Percentiles rank a stretch among this genome's conserved stretches.
These are phyloP conservation scores for Bufo bufo DNA, from an alignment of 2,113 vertebrate species.

Conservation along the genomic window DNA sequence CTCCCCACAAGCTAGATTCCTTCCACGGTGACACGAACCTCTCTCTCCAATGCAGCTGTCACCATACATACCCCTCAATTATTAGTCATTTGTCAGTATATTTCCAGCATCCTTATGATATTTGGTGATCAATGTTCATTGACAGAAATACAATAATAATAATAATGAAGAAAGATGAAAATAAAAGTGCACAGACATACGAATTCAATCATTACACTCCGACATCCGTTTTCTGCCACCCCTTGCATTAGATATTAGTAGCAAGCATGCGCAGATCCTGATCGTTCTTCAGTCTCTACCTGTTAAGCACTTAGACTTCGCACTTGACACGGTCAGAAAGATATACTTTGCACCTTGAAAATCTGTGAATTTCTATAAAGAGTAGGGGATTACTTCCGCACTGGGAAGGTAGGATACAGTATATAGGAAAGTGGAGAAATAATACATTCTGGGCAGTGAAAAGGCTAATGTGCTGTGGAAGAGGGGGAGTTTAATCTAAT, in stretches of 20 bases:
- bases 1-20: background rate
- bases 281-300: background rate
- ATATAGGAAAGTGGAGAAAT: slow-evolving; percentile 70
- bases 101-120: background rate
- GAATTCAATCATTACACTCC: background rate
- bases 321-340: background rate
- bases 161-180: background rate
- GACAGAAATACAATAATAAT: background rate
- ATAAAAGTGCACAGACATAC: background rate
- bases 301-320: background rate
- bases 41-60: background rate
- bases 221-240: background rate
- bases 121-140: background rate
- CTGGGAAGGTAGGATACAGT: slow-evolving; percentile 64
- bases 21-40: background rate
- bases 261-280: background rate
- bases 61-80: background rate
- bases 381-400: background rate
- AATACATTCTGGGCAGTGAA: slow-evolving; percentile 86
- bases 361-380: slow-evolving; percentile 13
- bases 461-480: slow-evolving; percentile 86
- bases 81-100: background rate
- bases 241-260: background rate
- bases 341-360: background rate
- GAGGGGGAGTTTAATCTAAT: slow-evolving; percentile 98